These are phyloP conservation scores for Neotoxoptera formosana DNA, from an alignment of 1,140 invertebrate species.

Conservation along the genomic window DNA sequence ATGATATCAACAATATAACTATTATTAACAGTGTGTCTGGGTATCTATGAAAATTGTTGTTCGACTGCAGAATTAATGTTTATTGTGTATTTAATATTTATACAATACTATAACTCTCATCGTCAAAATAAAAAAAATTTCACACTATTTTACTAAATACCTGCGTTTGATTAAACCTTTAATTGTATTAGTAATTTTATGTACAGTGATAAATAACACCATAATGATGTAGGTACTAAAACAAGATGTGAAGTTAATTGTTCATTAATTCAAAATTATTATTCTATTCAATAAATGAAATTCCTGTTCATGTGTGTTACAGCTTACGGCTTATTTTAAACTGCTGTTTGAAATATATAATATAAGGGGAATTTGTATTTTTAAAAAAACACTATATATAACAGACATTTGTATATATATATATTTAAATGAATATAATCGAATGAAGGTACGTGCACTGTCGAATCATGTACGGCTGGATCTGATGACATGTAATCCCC, in stretches of 20 bases:
- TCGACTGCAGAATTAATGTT: no score
- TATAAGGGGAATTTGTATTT: background rate
- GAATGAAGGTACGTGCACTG: background rate
- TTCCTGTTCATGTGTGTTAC: background rate
- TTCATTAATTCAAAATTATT: background rate
- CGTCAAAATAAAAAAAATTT: background rate
- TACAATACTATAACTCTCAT: no score
- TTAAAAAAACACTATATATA: background rate
- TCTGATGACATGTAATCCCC: constrained; percentile 6
- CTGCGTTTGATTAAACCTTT: background rate
- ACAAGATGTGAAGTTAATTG: background rate
- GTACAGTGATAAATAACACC: background rate
- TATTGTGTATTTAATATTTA: no score
- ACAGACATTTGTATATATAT: background rate
- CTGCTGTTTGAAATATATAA: background rate
- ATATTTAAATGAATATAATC: constrained; percentile 16
- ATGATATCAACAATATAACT: no score
- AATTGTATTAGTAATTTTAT: background rate
- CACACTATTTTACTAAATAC: background rate
- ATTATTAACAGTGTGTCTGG: no score
- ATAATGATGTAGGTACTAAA: no score
- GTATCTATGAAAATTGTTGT: no score
- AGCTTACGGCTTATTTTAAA: background rate
- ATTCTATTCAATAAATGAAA: background rate
- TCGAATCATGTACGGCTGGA: background rate